Percentiles rank a stretch among this genome's conserved stretches.
phyloP scores from a whole-genome alignment of 1,140 invertebrate genomes.

The Brachystomella parvula region DNA sequence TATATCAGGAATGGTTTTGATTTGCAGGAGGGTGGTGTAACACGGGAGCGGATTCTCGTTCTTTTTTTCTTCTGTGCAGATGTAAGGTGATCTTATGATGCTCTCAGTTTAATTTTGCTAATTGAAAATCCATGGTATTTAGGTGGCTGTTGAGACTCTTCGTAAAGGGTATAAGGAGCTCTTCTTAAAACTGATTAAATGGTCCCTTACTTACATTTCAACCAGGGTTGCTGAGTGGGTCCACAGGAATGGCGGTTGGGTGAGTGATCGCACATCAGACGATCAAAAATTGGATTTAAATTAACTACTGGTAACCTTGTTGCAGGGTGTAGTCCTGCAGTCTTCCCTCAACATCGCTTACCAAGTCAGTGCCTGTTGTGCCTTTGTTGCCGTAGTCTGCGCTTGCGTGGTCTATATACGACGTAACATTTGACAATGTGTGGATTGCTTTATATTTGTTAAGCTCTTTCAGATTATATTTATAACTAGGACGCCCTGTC shows the following conservation, averaged over 20 bases:
- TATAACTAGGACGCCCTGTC: no score
- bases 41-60: constrained; percentile 43
- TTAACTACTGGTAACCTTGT: background rate
- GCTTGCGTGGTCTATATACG: constrained; percentile 35
- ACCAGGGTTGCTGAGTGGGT: constrained; percentile 42
- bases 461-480: background rate
- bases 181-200: constrained; percentile 40
- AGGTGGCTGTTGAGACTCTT: constrained; percentile 42
- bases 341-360: constrained; percentile 28
- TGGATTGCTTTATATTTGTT: background rate
- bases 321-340: constrained; percentile 27
- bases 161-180: constrained; percentile 24
- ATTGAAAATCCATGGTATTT: no score
- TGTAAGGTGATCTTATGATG: no score
- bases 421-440: constrained; percentile 17
- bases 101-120: no score
- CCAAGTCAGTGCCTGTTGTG: constrained; percentile 29
- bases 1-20: background rate
- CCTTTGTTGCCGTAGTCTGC: constrained; percentile 28
- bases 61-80: constrained; percentile 48
- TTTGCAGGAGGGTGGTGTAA: constrained; percentile 40
- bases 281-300: background rate
- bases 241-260: constrained; percentile 41
- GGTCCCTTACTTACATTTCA: constrained; percentile 42
- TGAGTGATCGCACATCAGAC: constrained; percentile 18